Evolutionary conservation across 2,113 vertebrate genomes (phyloP).

Genomic region (Condylura cristata): DNA sequence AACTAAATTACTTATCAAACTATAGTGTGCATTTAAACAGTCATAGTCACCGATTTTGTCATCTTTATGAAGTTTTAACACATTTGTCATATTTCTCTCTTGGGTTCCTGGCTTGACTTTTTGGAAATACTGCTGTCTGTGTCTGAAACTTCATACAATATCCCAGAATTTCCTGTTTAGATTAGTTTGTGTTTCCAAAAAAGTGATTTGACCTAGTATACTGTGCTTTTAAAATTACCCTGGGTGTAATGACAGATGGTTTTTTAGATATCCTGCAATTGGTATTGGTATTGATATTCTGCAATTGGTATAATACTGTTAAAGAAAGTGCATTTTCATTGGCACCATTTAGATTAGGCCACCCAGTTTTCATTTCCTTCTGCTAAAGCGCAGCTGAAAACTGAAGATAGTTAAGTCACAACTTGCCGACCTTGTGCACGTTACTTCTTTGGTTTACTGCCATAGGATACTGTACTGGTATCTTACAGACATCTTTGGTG

Average conservation of each 20-base stretch:
- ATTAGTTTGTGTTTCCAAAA: conserved; percentile 47
- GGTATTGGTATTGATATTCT: no score
- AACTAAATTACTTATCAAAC: conserved; percentile 6
- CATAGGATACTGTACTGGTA: conserved; percentile 29
- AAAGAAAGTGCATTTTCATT: conserved; percentile 38
- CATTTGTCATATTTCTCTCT: neutral
- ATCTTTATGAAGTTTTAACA: neutral
- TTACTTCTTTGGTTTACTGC: conserved; percentile 58
- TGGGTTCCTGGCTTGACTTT: neutral
- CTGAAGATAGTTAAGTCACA: conserved; percentile 47
- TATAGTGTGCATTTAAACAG: conserved; percentile 30
- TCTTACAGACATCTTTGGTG: conserved; percentile 60
- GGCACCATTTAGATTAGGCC: neutral
- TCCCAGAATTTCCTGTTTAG: neutral
- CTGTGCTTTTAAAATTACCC: conserved; percentile 41
- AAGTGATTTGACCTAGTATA: conserved; percentile 32
- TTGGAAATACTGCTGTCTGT: neutral
- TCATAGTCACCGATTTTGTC: neutral
- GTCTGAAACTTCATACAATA: conserved; percentile 21
- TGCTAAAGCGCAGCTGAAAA: conserved; percentile 45
- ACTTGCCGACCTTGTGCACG: conserved; percentile 54
- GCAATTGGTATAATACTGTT: neutral
- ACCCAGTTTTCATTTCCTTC: conserved; percentile 47
- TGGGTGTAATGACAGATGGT: neutral
- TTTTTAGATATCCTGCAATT: conserved; percentile 43